These are phyloP conservation scores for Holothuria glaberrima DNA, from an alignment of 35 echinoderm and acorn worm species.

Conservation along the genomic window DNA sequence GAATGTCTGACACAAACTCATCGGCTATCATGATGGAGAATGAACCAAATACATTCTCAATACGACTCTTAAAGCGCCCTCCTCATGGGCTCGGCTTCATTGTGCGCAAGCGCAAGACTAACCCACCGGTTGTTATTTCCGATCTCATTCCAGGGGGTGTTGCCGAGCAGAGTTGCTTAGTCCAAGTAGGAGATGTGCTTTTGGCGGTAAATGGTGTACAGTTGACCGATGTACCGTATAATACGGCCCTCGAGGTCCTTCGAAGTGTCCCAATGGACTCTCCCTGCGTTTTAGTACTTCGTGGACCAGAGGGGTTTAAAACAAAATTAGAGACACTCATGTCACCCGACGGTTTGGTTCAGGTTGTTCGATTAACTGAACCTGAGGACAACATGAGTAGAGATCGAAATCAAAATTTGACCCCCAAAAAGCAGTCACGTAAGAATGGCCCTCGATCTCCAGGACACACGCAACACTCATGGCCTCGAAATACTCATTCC, in stretches of 20 bases:
- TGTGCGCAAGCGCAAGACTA: slow-evolving; percentile 91
- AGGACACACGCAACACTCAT: slow-evolving; percentile 55
- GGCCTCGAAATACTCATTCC: slow-evolving; percentile 65
- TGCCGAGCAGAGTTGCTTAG: slow-evolving; percentile 85
- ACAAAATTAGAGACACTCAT: slow-evolving; percentile 86
- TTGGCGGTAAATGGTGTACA: slow-evolving; percentile 93
- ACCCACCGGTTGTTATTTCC: slow-evolving; percentile 92
- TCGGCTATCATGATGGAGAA: slow-evolving; percentile 80
- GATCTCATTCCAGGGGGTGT: slow-evolving; percentile 92
- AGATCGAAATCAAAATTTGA: slow-evolving; percentile 65
- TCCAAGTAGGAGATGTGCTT: slow-evolving; percentile 87
- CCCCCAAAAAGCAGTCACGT: slow-evolving; percentile 69
- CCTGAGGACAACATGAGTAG: slow-evolving; percentile 51
- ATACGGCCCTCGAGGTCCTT: slow-evolving; percentile 90
- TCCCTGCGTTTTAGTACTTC: slow-evolving; percentile 83
- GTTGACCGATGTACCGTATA: slow-evolving; percentile 92
- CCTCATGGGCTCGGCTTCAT: slow-evolving; percentile 93
- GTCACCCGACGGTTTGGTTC: slow-evolving; percentile 76
- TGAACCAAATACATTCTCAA: slow-evolving; percentile 93
- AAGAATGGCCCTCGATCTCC: slow-evolving; percentile 54
- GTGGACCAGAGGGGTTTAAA: slow-evolving; percentile 85
- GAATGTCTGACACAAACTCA: slow-evolving; percentile 55
- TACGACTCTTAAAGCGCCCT: slow-evolving; percentile 88
- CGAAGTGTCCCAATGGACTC: slow-evolving; percentile 94
- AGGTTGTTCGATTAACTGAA: slow-evolving; percentile 82